These are phyloP conservation scores for Xerus inauris DNA, from an alignment of 2,113 vertebrate species.

Conservation along the genomic window DNA sequence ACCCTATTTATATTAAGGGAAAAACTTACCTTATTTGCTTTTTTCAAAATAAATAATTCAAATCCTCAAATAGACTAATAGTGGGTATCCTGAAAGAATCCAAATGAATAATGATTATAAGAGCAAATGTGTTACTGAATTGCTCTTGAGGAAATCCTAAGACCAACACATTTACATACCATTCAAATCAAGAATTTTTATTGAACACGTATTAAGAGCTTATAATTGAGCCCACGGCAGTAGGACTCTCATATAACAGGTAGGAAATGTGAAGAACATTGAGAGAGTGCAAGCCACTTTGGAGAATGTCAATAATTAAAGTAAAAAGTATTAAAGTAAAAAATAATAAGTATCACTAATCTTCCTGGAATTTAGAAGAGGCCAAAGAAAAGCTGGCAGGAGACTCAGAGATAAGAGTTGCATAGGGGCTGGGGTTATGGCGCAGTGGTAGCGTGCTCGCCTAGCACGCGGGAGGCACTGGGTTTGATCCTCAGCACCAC, in stretches of 20 bases:
- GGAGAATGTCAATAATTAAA: background rate
- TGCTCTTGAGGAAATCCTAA: background rate
- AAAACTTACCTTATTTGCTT: background rate
- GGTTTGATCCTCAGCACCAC: too few species aligned
- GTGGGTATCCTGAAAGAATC: constrained; percentile 3
- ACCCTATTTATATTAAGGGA: background rate
- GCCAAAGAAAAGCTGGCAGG: background rate
- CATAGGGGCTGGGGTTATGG: too few species aligned
- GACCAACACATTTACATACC: background rate
- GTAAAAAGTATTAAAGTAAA: background rate
- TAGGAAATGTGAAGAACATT: background rate
- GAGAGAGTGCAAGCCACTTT: background rate
- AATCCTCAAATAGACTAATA: background rate
- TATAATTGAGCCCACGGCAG: background rate
- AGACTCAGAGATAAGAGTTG: background rate
- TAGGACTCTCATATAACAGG: background rate
- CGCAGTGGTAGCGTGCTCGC: too few species aligned
- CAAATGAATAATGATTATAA: background rate
- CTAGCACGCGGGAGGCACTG: too few species aligned
- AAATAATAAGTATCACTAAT: background rate
- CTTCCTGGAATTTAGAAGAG: constrained; percentile 26
- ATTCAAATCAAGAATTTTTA: background rate
- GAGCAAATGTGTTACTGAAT: background rate
- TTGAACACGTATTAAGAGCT: background rate
- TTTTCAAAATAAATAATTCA: constrained; percentile 12